Percentiles rank a stretch among this genome's conserved stretches.
Conservation (phyloP, 1,140 invertebrate genomes). For the Medauroidea extradentata region DNA sequence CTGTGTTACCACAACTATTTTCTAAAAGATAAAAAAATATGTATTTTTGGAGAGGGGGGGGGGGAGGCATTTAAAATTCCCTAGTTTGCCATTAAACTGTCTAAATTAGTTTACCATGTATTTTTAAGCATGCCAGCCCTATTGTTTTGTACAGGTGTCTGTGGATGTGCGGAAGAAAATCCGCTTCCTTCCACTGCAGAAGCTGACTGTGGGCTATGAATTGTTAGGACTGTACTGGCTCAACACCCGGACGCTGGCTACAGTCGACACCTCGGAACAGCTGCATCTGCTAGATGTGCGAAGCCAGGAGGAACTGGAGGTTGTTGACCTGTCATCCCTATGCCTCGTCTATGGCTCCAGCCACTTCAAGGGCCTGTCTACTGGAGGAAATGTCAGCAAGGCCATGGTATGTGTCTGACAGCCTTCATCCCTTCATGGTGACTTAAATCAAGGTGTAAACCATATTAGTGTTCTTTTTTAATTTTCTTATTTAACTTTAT, state of each 20-base stretch:
- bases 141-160: conserved; percentile 18
- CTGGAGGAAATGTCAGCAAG: conserved; percentile 72
- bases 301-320: conserved; percentile 78
- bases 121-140: too few species aligned
- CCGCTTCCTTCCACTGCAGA: conserved; percentile 30
- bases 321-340: conserved; percentile 74
- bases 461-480: too few species aligned
- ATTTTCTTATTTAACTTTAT: too few species aligned
- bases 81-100: too few species aligned
- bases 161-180: conserved; percentile 18
- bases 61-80: too few species aligned
- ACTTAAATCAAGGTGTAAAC: too few species aligned
- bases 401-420: conserved; percentile 55
- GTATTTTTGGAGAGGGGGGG: too few species aligned
- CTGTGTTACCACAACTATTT: too few species aligned
- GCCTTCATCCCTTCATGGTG: too few species aligned
- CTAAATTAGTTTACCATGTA: too few species aligned
- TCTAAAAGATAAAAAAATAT: too few species aligned
- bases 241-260: conserved; percentile 77
- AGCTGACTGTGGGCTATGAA: conserved; percentile 31
- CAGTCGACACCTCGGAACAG: conserved; percentile 80
- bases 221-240: conserved; percentile 67
- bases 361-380: conserved; percentile 82
- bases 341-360: conserved; percentile 87
- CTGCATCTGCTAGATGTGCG: conserved; percentile 86